Evolutionary conservation across 2,113 vertebrate genomes (phyloP), one percentile per base, ranked within the genome.

Genomic region (Sterrhoptilus dennistouni): DNA sequence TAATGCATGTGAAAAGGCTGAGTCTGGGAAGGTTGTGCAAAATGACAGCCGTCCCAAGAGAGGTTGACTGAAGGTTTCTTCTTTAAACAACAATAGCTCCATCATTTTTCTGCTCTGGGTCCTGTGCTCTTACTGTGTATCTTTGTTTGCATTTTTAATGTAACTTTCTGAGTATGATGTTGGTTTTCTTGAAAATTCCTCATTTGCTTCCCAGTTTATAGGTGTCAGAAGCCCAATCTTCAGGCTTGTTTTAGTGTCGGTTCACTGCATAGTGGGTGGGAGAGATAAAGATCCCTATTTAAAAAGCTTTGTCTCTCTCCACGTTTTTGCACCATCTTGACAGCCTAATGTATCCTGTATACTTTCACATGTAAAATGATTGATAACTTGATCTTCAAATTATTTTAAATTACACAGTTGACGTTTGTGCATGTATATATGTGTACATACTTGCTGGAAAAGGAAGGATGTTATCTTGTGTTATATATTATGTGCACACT

Each of bases 11-110:
- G 97, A 97, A 98, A 97, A 96, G 96, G 94, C 91, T 96, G 92
- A 93, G 90, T 96, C 97, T 97, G 95, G 94, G 96, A 96, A 88
- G 96, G 95, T 91, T 97, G 95, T 90, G 90, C 77, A 94, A 96
- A 97, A 98, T 95, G 97, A 98, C 97, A 98, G 95, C 70, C 35
- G 4, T 98, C 98, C 97, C 98, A 88, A 38, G 98, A 97, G 98
- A 96, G 94, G 76, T 29, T 96, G 94, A 49, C 65, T 94, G 96
- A 96, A 97, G 97, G 93, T 94, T 98, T 97, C 95, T 96, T 97
- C 96, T 97, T 96, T 97, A 87, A 97, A 96, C 95, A 97, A 96
- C 91, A 96, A 97, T 95, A 94, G 96, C 89, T 96, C 95, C 89
- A 96, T 97, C 96, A 85, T 96, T 97, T 98, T 94, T 79, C 75